phyloP scores from a whole-genome alignment of 2,113 vertebrate species.

The Crotalus tigris region DNA sequence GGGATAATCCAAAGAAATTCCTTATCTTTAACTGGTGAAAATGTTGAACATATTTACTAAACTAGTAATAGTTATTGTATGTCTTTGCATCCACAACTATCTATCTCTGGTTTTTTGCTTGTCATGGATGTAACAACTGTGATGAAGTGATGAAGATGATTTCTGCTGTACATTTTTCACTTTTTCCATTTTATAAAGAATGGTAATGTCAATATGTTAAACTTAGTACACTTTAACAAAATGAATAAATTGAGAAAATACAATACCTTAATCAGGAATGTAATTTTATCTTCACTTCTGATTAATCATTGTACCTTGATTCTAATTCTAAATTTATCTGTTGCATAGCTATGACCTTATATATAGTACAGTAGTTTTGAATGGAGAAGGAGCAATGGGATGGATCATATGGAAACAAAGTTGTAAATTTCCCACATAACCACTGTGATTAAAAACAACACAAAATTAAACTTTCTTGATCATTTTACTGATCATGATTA shows the following conservation, averaged over 20 bases:
- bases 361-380: background rate
- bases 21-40: background rate
- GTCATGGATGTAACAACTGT: background rate
- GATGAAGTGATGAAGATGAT: background rate
- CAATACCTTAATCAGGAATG: background rate
- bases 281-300: background rate
- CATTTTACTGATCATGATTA: background rate
- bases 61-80: background rate
- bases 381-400: background rate
- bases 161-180: background rate
- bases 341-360: background rate
- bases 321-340: background rate
- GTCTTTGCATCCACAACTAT: background rate
- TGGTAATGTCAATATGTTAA: background rate
- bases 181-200: background rate
- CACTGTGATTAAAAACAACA: background rate
- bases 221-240: background rate
- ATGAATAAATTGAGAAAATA: background rate
- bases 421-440: background rate
- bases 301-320: background rate
- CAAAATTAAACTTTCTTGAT: background rate
- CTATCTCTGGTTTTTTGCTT: background rate
- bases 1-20: background rate
- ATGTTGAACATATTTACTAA: background rate
- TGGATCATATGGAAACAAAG: background rate